These are phyloP conservation scores for Pherbina coryleti DNA, from an alignment of 2,888 invertebrate genomes.

Conservation along the genomic window DNA sequence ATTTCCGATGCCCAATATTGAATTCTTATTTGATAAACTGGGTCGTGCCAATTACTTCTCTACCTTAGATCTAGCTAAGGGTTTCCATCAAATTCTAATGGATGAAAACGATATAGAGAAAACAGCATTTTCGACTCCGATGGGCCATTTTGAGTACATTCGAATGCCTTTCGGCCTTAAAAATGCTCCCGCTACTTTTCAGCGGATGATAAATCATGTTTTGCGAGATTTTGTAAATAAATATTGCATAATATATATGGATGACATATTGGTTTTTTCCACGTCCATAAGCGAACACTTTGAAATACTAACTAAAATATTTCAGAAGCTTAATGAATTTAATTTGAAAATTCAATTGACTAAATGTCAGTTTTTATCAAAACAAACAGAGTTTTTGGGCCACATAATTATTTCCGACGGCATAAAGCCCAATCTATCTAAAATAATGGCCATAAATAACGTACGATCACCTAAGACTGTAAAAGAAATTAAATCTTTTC, in stretches of 20 bases:
- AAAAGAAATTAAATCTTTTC: not conserved
- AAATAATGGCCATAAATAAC: not conserved
- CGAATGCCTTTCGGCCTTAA: slow-evolving; percentile 29
- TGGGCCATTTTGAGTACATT: slow-evolving; percentile 11
- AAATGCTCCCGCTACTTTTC: slow-evolving; percentile 27
- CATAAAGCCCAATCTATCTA: not conserved
- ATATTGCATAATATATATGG: slow-evolving; percentile 26
- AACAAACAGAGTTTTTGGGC: not conserved
- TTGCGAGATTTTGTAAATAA: slow-evolving; percentile 16
- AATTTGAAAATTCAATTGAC: not conserved
- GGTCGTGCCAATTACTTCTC: slow-evolving; percentile 23
- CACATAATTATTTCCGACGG: not conserved
- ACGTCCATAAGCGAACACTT: slow-evolving; percentile 20
- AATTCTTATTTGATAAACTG: slow-evolving; percentile 14
- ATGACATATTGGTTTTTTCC: slow-evolving; percentile 20
- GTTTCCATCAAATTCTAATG: slow-evolving; percentile 25
- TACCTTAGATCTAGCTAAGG: slow-evolving; percentile 18
- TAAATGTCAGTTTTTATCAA: not conserved
- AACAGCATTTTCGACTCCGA: slow-evolving; percentile 27
- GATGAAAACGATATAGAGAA: slow-evolving; percentile 8
- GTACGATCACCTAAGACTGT: not conserved
- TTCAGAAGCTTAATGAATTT: slow-evolving; percentile 7
- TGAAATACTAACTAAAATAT: slow-evolving; percentile 2
- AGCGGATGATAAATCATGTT: slow-evolving; percentile 18
- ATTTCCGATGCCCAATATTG: slow-evolving; percentile 23